These are phyloP conservation scores for Holothuria glaberrima DNA, from an alignment of 35 echinoderm and acorn worm species.

Conservation along the genomic window DNA sequence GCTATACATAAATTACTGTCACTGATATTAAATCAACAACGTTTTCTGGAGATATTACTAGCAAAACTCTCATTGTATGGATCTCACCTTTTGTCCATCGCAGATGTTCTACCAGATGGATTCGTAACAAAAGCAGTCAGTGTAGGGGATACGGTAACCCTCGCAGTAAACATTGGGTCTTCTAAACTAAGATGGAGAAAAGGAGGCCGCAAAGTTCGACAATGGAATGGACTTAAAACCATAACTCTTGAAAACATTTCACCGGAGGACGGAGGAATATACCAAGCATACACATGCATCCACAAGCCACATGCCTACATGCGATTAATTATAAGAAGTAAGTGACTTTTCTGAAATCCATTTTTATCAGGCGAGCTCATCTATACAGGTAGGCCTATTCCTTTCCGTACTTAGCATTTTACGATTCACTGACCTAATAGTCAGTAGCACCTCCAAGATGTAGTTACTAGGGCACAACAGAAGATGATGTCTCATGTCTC, in stretches of 20 bases:
- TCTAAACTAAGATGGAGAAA: constrained; percentile 5
- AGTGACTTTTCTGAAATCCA: neutral
- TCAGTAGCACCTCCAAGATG: too few species aligned
- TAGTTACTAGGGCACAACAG: too few species aligned
- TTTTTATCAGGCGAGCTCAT: too few species aligned
- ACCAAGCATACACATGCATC: constrained; percentile 22
- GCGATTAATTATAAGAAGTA: constrained; percentile 3
- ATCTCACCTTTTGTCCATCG: too few species aligned
- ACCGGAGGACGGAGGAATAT: neutral
- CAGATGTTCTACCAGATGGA: neutral
- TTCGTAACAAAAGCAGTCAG: constrained; percentile 23
- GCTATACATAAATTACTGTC: too few species aligned
- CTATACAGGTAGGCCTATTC: too few species aligned
- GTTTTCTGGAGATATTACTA: too few species aligned
- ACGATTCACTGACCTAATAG: too few species aligned
- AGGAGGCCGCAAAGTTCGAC: neutral
- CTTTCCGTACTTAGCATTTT: too few species aligned
- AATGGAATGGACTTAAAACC: constrained; percentile 1
- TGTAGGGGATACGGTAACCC: neutral
- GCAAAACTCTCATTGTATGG: too few species aligned
- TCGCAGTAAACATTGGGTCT: neutral
- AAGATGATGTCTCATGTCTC: too few species aligned
- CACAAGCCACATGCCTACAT: constrained; percentile 30
- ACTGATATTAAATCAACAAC: too few species aligned
- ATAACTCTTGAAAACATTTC: neutral